Percentiles rank a stretch among this genome's conserved stretches.
phyloP scores from a whole-genome alignment of 2,797 vertebrate species.

The Thunnus albacares region DNA sequence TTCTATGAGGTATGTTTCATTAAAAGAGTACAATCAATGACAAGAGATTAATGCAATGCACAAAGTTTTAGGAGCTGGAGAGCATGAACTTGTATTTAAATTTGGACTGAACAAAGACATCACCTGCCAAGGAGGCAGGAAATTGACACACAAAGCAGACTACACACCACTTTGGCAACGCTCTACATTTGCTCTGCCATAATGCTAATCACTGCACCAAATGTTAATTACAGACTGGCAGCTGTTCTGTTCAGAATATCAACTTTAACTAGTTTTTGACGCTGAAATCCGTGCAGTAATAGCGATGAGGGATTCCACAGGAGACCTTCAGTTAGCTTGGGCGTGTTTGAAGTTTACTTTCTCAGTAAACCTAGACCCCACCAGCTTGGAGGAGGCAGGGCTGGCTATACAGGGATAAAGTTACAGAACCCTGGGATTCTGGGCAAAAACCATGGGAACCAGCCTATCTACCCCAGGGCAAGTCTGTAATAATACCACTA shows the following conservation, averaged over 20 bases:
- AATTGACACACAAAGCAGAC: slow-evolving; percentile 26
- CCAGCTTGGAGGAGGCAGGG: slow-evolving; percentile 55
- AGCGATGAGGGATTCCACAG: slow-evolving; percentile 29
- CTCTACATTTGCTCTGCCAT: slow-evolving; percentile 3
- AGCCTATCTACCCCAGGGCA: slow-evolving; percentile 62
- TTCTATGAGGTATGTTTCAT: slow-evolving; percentile 42
- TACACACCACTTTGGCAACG: slow-evolving; percentile 11
- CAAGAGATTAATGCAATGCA: slow-evolving; percentile 35
- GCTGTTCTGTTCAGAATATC: slow-evolving; percentile 13
- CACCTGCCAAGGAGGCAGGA: slow-evolving; percentile 9
- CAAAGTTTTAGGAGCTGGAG: slow-evolving; percentile 10
- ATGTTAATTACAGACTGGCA: slow-evolving; percentile 26
- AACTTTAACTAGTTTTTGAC: slow-evolving; percentile 14
- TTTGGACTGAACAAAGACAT: slow-evolving; percentile 17
- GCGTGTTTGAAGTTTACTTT: slow-evolving; percentile 71
- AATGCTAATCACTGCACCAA: slow-evolving; percentile 4
- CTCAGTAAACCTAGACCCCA: slow-evolving; percentile 79
- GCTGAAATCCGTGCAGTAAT: slow-evolving; percentile 1
- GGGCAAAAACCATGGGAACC: slow-evolving; percentile 78
- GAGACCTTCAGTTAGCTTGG: slow-evolving; percentile 28
- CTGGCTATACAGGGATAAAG: slow-evolving; percentile 75
- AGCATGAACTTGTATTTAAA: slow-evolving; percentile 9
- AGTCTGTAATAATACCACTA: slow-evolving; percentile 70
- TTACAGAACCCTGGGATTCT: slow-evolving; percentile 78
- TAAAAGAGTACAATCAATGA: slow-evolving; percentile 40